Base-by-base conservation (phyloP, 2,113 vertebrate species). In the Psilopogon haemacephalus region DNA sequence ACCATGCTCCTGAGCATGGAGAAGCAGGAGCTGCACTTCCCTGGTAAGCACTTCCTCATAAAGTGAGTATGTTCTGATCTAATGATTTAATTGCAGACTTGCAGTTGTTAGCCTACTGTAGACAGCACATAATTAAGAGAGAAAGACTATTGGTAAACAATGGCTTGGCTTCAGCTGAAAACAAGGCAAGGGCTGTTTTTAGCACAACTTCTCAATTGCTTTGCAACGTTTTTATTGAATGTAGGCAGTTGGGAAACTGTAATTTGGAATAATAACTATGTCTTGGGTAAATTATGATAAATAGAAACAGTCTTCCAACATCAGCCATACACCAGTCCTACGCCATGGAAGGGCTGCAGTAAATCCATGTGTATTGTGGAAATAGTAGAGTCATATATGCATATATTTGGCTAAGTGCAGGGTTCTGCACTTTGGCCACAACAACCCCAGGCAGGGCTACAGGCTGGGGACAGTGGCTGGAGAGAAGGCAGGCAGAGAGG, bases 81-180 rank as follows among this genome's bases (percentile, higher is more conserved):
- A 93, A 94, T 83, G 88, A 60, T 73, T 94, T 59, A 68, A 75
- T 68, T 88, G n/a, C 35, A 73, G 54, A 81, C 9, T 30, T 87
- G 33, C 14, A 69, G 52, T 59, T 70, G 52, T 59, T 70, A 73
- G 5, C 9, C 8, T 77, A 7, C 28, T 64, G 52, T 81, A 71
- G 50, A 23, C 26, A 48, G 27, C 17, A 56, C 42, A 32, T 84
- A 40, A 80, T 94, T 89, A 90, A 80, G 28, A 82, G 5, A 65
- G 35, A 30, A 30, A 27, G 3, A 27, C 3, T 56, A 35, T 60
- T 50, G 64, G 15, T 75, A 95, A 95, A 91, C 35, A 94, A 48
- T 27, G 58, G 32, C 13, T 48, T 52, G 17, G 46, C 85, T 86
- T 89, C 52, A 26, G 17, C 23, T 84, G 21, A 65, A 76, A 78